Base-by-base conservation (phyloP, 30 jellyfish, hydroid and myxozoan species). In the Calvadosia cruxmelitensis region DNA sequence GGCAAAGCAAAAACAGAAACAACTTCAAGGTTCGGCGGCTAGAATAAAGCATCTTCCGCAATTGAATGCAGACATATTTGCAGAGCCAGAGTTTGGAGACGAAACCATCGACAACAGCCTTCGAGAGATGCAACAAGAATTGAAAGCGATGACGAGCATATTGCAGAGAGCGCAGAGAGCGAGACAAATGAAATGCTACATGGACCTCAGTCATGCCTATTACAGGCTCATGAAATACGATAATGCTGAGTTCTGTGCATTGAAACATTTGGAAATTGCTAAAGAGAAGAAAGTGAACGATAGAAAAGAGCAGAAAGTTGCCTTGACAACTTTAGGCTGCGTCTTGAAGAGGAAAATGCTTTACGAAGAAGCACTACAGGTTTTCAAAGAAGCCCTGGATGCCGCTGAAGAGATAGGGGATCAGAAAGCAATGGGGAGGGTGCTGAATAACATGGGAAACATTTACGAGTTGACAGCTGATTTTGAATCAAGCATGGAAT, bases 331-430 rank as follows among this genome's bases (percentile, higher is more conserved):
- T 50, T 68, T 89, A 13, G 98, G 93, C 2, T 77, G 95, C 50
- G 76, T 81, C 29, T 63, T 82, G 49, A 67, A 72, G 50, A 78
- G 48, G 65, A 89, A 77, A 68, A 52, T 69, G 31, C 63, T 64
- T 68, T 82, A 71, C 73, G 98, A 82, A 35, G 87, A 82, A 74
- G 98, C 98, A 1, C 35, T 89, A 57, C 76, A 24, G 61, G 74
- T 80, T 27, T 89, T 76, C 73, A 82, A 78, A 71, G 85, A 72
- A 29, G 98, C 98, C 2, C 50, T 78, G 24, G 98, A 89, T n/a
- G 70, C 76, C 1, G 93, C 98, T 34, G 93, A 82, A 49, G 81
- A 84, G 61, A 92, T 89, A 48, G 95, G 73, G 26, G 98, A 89
- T 70, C 25, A 42, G 42, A 69, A 81, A 26, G 83, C 93, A 30